A percentile compares a stretch with the other conserved stretches of the same genome.
phyloP scores from a whole-genome alignment of 2,888 invertebrate genomes.

The Tachina grossa region DNA sequence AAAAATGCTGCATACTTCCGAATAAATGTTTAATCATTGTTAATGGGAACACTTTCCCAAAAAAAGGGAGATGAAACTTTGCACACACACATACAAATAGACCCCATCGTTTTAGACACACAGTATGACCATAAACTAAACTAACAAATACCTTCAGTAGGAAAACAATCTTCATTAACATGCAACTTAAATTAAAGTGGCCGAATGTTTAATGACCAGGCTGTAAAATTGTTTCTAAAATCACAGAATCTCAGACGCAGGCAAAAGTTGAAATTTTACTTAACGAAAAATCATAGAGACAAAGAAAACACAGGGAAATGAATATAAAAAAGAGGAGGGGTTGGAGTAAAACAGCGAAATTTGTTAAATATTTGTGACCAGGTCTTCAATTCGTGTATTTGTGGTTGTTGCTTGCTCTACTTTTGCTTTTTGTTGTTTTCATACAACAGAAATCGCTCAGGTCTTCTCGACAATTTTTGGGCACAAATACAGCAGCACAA shows the following conservation, averaged over 20 bases:
- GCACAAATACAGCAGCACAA: not conserved
- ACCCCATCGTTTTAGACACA: not conserved
- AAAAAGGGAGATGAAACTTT: not conserved
- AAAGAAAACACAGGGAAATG: not conserved
- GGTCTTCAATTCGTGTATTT: slow-evolving; percentile 35
- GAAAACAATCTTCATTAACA: not conserved
- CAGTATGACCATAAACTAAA: slow-evolving; percentile 40
- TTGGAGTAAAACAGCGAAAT: slow-evolving; percentile 31
- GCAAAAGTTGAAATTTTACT: slow-evolving; percentile 47
- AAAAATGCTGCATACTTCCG: not conserved
- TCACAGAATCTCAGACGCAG: slow-evolving; percentile 63
- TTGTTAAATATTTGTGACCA: slow-evolving; percentile 22
- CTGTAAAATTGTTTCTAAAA: slow-evolving; percentile 53
- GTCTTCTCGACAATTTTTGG: slow-evolving; percentile 29
- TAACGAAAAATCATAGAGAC: slow-evolving; percentile 17
- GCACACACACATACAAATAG: not conserved
- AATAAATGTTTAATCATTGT: not conserved
- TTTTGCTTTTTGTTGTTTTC: not conserved
- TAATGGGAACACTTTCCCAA: not conserved
- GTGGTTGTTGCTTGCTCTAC: not conserved
- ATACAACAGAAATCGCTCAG: slow-evolving; percentile 34
- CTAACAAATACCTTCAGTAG: not conserved
- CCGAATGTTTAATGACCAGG: slow-evolving; percentile 42
- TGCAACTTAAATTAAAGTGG: not conserved
- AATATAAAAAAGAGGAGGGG: not conserved